Evolutionary conservation across 2,888 invertebrate genomes (phyloP).

Genomic region (Hemaris fuciformis): DNA sequence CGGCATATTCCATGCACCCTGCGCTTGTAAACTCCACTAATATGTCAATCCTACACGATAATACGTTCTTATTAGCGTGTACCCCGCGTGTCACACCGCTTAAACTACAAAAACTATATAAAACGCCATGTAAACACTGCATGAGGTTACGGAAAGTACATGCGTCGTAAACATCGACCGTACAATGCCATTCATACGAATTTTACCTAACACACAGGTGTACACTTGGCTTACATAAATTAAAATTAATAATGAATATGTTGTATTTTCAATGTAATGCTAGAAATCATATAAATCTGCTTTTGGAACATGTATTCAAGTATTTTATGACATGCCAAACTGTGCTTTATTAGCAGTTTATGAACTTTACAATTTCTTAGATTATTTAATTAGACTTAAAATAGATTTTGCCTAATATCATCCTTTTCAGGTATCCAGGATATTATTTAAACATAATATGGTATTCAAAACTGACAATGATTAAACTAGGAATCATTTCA

Average conservation of each 20-base stretch:
- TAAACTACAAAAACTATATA: background rate
- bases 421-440: background rate
- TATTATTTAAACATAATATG: background rate
- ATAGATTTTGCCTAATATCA: background rate
- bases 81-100: background rate
- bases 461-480: background rate
- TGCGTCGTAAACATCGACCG: background rate
- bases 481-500: background rate
- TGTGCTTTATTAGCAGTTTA: background rate
- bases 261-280: background rate
- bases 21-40: background rate
- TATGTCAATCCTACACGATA: background rate
- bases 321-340: background rate
- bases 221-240: background rate
- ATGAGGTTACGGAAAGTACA: background rate
- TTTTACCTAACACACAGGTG: background rate
- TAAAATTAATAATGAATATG: background rate
- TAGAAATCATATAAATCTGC: background rate
- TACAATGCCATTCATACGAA: background rate
- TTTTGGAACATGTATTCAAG: background rate
- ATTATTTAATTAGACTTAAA: background rate
- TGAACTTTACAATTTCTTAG: background rate
- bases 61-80: conserved; percentile 3
- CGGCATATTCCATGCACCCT: conserved; percentile 40
- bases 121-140: background rate